Percentiles rank a stretch among this genome's conserved stretches.
Conservation (phyloP, 2,113 vertebrate genomes). For the Alligator mississippiensis region DNA sequence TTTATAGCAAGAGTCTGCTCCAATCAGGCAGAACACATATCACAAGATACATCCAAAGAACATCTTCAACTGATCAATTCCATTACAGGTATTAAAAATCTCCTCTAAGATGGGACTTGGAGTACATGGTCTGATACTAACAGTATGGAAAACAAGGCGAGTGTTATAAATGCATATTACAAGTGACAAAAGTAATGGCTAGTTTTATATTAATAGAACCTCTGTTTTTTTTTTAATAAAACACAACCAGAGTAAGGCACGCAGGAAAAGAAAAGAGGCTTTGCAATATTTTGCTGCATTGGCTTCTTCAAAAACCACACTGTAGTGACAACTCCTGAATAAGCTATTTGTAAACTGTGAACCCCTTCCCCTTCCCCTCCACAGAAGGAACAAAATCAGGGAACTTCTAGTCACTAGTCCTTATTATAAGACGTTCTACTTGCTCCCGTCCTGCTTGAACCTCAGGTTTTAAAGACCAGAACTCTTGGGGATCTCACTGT, state of each 20-base stretch:
- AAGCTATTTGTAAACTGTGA: neutral
- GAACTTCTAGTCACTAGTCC: too few species aligned
- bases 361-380: neutral
- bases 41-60: too few species aligned
- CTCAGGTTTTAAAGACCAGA: neutral
- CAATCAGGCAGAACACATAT: too few species aligned
- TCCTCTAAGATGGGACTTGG: accelerated
- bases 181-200: too few species aligned
- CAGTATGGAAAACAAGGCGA: neutral
- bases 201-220: too few species aligned
- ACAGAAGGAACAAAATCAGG: neutral
- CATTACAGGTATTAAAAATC: accelerated
- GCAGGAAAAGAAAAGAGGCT: too few species aligned
- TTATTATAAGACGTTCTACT: neutral
- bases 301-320: neutral
- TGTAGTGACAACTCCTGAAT: neutral
- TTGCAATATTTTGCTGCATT: neutral
- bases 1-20: too few species aligned
- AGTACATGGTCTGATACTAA: neutral
- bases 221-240: too few species aligned
- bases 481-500: neutral
- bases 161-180: neutral
- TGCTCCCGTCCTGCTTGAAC: neutral
- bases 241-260: too few species aligned
- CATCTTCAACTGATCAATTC: neutral